Base-by-base conservation (phyloP, 2,113 vertebrate genomes). In the Nasalis larvatus region DNA sequence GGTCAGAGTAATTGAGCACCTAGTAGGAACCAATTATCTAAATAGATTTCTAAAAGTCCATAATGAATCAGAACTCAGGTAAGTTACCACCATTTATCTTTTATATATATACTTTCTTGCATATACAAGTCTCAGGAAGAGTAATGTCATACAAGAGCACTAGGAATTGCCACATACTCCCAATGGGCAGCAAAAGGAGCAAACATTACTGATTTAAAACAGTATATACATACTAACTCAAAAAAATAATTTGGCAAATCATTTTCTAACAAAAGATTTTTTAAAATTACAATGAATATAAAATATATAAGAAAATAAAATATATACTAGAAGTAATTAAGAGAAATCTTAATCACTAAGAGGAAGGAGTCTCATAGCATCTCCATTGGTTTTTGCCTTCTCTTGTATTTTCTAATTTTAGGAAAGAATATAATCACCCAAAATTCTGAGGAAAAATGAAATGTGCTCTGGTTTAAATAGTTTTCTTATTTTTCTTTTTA, bases 401-500 rank as follows among this genome's bases (percentile, higher is more conserved):
- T 82, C 37, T 89, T 23, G n/a, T 86, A 63, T 80, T 96, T 95
- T 86, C 68, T 87, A 74, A 83, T 80, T 95, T 95, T 93, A 83
- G 47, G 45, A 76, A 95, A 86, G 54, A 84, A 25, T 95, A 27
- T 84, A 32, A 69, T 96, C 58, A 74, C 21, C 30, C 66, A 94
- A 49, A 89, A 56, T n/a, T 85, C 56, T 91, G 86, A 85, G n/a
- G 83, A 92, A 95, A 88, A 89, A 93, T 87, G 30, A 97, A 93
- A n/a, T 93, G 37, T 96, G 47, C 52, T 82, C n/a, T 95, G 66
- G 20, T 94, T 98, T 93, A 95, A 98, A 86, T 77, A 58, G 56
- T 93, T 95, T 77, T 77, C 60, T 86, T 92, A 21, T 86, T 97
- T 88, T 94, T 91, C 84, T 96, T 92, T 98, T 97, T 93, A 93